These are phyloP conservation scores for Hypsopygia costalis DNA, from an alignment of 2,888 invertebrate species.

Conservation along the genomic window DNA sequence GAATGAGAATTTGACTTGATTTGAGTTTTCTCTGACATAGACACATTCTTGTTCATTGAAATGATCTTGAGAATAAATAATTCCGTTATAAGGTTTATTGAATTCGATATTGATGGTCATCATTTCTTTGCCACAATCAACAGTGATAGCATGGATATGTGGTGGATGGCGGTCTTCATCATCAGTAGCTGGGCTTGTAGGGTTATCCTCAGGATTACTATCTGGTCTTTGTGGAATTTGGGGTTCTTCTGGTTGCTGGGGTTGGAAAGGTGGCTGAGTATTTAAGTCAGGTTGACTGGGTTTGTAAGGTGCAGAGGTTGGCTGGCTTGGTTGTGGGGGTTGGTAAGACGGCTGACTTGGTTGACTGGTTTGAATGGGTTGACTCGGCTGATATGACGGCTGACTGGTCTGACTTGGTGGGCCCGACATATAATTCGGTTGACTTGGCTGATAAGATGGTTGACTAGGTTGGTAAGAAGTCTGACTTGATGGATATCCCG, in stretches of 20 bases:
- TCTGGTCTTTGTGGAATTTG: constrained; percentile 20
- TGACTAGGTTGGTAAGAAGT: constrained; percentile 30
- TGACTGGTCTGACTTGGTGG: constrained; percentile 25
- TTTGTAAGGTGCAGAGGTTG: constrained; percentile 29
- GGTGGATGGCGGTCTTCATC: constrained; percentile 86
- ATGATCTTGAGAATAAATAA: constrained; percentile 90
- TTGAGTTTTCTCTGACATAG: constrained; percentile 86
- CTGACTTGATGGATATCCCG: constrained; percentile 20
- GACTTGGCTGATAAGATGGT: constrained; percentile 28
- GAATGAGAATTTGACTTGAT: constrained; percentile 85
- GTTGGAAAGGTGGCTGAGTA: constrained; percentile 25
- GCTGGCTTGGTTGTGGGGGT: constrained; percentile 33
- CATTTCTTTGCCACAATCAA: constrained; percentile 89
- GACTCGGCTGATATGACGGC: constrained; percentile 22
- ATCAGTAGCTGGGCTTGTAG: constrained; percentile 31
- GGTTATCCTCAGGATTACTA: constrained; percentile 15
- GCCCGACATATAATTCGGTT: constrained; percentile 33
- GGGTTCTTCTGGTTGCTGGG: constrained; percentile 19
- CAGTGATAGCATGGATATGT: constrained; percentile 87
- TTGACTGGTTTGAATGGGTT: constrained; percentile 29
- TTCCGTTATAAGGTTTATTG: constrained; percentile 87
- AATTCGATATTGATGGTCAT: constrained; percentile 91
- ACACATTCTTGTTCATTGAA: constrained; percentile 84
- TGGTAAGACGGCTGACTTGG: constrained; percentile 27
- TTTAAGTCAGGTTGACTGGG: constrained; percentile 28